Conservation (phyloP, 2,888 invertebrate genomes). For the Geophilus truncorum region DNA sequence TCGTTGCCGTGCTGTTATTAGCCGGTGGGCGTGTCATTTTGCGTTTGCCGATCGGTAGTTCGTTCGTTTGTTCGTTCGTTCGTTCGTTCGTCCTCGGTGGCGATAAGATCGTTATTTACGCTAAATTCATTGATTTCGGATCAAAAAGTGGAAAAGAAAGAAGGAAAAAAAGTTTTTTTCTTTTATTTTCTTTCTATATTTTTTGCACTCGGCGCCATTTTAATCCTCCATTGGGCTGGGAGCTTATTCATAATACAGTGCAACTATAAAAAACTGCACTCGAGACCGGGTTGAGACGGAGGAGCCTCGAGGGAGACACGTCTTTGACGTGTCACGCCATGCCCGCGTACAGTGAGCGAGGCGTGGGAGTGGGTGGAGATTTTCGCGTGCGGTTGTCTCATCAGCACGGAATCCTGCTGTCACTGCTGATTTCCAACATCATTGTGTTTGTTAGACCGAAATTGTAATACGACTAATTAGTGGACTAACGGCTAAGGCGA, state of each 20-base stretch:
- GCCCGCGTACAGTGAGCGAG: background rate
- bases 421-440: background rate
- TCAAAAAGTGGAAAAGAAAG: background rate
- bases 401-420: constrained; percentile 3
- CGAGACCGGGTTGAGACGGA: background rate
- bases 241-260: constrained; percentile 9
- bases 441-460: background rate
- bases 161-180: background rate
- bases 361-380: background rate
- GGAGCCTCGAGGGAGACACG: background rate
- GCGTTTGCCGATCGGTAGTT: background rate
- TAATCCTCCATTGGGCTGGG: background rate
- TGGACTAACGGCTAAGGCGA: background rate
- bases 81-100: background rate
- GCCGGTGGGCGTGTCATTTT: background rate
- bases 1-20: background rate
- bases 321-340: constrained; percentile 9
- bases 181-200: background rate
- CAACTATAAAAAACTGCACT: background rate
- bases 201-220: background rate
- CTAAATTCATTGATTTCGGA: background rate
- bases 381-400: background rate
- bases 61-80: too few relatives aligned
- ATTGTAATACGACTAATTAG: background rate
- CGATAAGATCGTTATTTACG: constrained; percentile 7